Conservation (phyloP, 2,888 invertebrate genomes). For the Anodontia alba region DNA sequence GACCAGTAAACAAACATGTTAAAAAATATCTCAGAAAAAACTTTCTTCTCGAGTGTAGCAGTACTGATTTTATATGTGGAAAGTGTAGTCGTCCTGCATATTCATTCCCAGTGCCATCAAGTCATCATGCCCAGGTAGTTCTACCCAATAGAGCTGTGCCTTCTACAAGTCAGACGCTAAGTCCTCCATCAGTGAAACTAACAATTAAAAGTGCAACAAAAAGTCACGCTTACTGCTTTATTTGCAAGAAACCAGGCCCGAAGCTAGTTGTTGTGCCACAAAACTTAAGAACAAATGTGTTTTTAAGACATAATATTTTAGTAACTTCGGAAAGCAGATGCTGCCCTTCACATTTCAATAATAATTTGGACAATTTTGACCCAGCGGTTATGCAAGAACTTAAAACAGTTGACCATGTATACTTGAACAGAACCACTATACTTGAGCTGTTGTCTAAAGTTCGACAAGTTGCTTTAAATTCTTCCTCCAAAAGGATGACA, state of each 20-base stretch:
- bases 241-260: constrained; percentile 34
- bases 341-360: constrained; percentile 18
- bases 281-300: not conserved
- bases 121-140: too few species aligned
- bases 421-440: not conserved
- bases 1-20: too few species aligned
- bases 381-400: not conserved
- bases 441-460: not conserved
- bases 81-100: too few species aligned
- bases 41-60: too few species aligned
- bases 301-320: constrained; percentile 21
- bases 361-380: not conserved
- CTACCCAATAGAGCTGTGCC: too few species aligned
- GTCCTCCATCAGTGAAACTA: constrained; percentile 6
- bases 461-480: not conserved
- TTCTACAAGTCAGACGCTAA: not conserved
- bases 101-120: too few species aligned
- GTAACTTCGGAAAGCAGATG: constrained; percentile 25
- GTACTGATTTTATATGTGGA: too few species aligned
- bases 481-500: not conserved
- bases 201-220: too few species aligned
- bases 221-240: constrained; percentile 32
- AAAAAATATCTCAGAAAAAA: too few species aligned
- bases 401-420: not conserved
- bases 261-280: constrained; percentile 18